These are phyloP conservation scores for Thelaira solivaga DNA, from an alignment of 2,888 invertebrate species.

Conservation along the genomic window DNA sequence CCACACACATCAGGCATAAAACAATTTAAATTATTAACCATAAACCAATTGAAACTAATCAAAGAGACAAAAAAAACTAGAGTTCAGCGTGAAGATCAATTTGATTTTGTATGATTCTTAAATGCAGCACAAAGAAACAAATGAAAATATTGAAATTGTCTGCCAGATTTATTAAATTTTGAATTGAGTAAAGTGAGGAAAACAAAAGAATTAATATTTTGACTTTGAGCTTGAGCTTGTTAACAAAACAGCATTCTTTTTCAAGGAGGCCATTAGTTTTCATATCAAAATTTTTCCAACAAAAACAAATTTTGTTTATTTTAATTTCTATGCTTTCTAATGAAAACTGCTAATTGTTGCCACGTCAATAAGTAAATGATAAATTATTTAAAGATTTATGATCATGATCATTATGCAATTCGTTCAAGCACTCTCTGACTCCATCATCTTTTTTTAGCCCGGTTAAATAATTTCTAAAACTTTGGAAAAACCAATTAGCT, in stretches of 20 bases:
- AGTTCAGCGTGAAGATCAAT: slow-evolving; percentile 51
- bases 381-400: slow-evolving; percentile 50
- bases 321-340: background rate
- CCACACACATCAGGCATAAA: slow-evolving; percentile 40
- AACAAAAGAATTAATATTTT: slow-evolving; percentile 28
- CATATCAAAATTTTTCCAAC: background rate
- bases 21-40: slow-evolving; percentile 63
- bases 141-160: background rate
- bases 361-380: slow-evolving; percentile 31
- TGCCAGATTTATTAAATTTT: background rate
- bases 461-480: too few species aligned
- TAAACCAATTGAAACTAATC: slow-evolving; percentile 62
- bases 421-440: too few species aligned
- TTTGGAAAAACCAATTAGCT: too few species aligned
- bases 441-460: too few species aligned
- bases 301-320: background rate
- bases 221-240: slow-evolving; percentile 26
- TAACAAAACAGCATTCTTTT: too few species aligned
- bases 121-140: background rate
- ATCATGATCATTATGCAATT: too few species aligned
- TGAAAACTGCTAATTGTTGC: slow-evolving; percentile 48
- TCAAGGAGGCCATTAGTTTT: background rate
- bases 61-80: slow-evolving; percentile 52
- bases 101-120: slow-evolving; percentile 11
- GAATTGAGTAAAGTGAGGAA: background rate